Evolutionary conservation across 2,113 vertebrate species (phyloP).

Genomic region (Emydura subglobosa): DNA sequence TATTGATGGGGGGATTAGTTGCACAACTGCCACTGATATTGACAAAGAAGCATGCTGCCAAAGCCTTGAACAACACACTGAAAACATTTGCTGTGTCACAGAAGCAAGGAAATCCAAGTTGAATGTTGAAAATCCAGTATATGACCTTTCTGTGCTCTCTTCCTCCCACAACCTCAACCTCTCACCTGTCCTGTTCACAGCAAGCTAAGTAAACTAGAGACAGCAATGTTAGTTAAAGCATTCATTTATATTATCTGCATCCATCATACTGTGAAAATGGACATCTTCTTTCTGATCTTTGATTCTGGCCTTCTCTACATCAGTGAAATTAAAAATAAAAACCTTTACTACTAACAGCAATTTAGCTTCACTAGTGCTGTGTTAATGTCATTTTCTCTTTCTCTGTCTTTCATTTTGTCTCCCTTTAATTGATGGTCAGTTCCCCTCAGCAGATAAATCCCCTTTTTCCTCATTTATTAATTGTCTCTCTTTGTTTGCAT

Average conservation of each 20-base stretch:
- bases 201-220: not conserved
- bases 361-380: rapidly evolving
- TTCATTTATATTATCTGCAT: not conserved
- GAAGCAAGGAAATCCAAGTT: not conserved
- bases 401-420: not conserved
- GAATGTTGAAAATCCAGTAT: not conserved
- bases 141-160: not conserved
- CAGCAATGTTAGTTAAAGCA: not conserved
- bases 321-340: not conserved
- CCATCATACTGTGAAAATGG: not conserved
- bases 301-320: not conserved
- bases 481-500: not conserved
- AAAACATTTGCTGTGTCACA: not conserved
- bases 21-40: not conserved
- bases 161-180: not conserved
- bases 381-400: not conserved
- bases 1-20: not conserved
- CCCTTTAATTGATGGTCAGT: not conserved
- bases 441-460: not conserved
- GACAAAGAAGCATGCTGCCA: not conserved
- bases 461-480: not conserved
- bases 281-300: not conserved
- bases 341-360: not conserved
- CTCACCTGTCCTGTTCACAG: not conserved
- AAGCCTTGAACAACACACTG: not conserved